A percentile compares a stretch with the other conserved stretches of the same genome.
Conservation (phyloP, 2,797 vertebrate species). For the Rhinatrema bivittatum region DNA sequence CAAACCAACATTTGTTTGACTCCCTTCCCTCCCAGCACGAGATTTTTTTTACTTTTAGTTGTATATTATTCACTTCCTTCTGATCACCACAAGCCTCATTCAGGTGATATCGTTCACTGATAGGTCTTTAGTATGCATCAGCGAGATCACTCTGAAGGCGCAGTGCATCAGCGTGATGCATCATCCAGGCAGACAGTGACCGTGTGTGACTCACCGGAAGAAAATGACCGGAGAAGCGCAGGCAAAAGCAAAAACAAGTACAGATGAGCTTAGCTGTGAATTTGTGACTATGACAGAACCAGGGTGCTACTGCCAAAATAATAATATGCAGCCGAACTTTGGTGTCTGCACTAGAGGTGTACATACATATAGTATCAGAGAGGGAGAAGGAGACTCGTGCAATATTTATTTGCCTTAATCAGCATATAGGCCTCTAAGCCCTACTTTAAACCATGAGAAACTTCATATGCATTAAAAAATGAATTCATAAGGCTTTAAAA, state of each 20-base stretch:
- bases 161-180: constrained; percentile 15
- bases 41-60: constrained; percentile 28
- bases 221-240: constrained; percentile 8
- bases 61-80: constrained; percentile 49
- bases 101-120: constrained; percentile 42
- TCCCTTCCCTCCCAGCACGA: constrained; percentile 41
- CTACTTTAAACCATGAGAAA: too few species aligned
- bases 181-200: constrained; percentile 10
- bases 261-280: constrained; percentile 1
- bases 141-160: constrained; percentile 32
- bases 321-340: constrained; percentile 13
- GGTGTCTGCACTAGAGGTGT: too few species aligned
- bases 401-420: too few species aligned
- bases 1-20: constrained; percentile 47
- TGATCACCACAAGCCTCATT: too few species aligned
- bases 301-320: too few species aligned
- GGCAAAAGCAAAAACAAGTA: constrained; percentile 12
- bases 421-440: too few species aligned
- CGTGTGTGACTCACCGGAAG: constrained; percentile 16
- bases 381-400: too few species aligned
- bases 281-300: too few species aligned
- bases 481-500: too few species aligned
- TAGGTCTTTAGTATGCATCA: constrained; percentile 48
- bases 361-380: too few species aligned
- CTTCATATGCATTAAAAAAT: too few species aligned